phyloP scores from a whole-genome alignment of 2,888 invertebrate species.

The Hololepta plana region DNA sequence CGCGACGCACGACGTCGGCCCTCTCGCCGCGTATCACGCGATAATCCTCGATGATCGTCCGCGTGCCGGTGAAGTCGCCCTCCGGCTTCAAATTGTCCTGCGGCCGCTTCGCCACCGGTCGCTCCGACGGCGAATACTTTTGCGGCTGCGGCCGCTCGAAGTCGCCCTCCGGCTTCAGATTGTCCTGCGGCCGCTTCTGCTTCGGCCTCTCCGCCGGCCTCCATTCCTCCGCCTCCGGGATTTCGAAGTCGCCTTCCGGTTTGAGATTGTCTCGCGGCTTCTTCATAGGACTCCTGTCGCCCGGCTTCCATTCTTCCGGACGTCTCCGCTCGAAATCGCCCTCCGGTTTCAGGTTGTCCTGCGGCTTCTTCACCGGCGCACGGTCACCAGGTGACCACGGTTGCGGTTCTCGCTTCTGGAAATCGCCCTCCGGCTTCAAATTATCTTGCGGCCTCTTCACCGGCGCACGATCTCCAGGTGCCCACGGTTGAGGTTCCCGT shows the following conservation, averaged over 20 bases:
- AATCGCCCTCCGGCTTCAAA: slow-evolving; percentile 32
- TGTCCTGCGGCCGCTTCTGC: slow-evolving; percentile 28
- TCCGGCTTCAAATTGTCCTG: slow-evolving; percentile 26
- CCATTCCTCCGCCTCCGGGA: slow-evolving; percentile 27
- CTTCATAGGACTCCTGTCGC: slow-evolving; percentile 24
- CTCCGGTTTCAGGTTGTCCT: slow-evolving; percentile 30
- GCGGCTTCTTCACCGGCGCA: slow-evolving; percentile 23
- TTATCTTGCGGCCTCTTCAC: slow-evolving; percentile 27
- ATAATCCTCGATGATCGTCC: slow-evolving; percentile 36
- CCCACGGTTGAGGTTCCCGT: slow-evolving; percentile 21
- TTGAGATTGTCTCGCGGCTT: slow-evolving; percentile 35
- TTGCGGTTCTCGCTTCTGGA: slow-evolving; percentile 21
- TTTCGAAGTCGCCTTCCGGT: slow-evolving; percentile 37
- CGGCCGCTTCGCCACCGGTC: slow-evolving; percentile 24
- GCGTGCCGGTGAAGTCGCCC: slow-evolving; percentile 28
- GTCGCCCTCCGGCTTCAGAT: slow-evolving; percentile 30
- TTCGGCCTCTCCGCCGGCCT: slow-evolving; percentile 26
- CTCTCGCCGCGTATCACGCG: slow-evolving; percentile 41
- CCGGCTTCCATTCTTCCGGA: slow-evolving; percentile 27
- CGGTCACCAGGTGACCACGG: slow-evolving; percentile 27
- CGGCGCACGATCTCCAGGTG: slow-evolving; percentile 26
- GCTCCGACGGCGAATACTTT: slow-evolving; percentile 21
- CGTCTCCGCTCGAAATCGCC: slow-evolving; percentile 32
- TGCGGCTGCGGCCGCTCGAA: slow-evolving; percentile 20
- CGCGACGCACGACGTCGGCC: slow-evolving; percentile 41